These are phyloP conservation scores for Colletes gigas DNA, from an alignment of 1,140 invertebrate species.

Conservation along the genomic window DNA sequence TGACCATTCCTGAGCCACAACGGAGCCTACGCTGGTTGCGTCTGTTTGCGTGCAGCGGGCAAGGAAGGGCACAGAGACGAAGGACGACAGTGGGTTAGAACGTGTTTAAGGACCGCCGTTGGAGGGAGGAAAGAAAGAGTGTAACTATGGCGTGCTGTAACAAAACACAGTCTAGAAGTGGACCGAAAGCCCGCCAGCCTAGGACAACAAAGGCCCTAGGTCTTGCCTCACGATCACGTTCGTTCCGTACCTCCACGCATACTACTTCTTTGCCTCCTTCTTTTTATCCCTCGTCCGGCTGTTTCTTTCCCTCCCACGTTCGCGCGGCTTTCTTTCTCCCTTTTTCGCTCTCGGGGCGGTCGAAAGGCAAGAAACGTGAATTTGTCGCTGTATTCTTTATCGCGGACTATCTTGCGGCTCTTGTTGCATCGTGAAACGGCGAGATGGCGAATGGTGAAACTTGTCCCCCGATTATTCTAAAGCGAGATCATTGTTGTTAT, in stretches of 20 bases:
- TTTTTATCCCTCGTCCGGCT: slow-evolving; percentile 14
- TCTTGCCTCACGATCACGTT: slow-evolving; percentile 40
- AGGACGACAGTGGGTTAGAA: slow-evolving; percentile 35
- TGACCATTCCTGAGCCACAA: too few relatives aligned
- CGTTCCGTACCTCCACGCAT: slow-evolving; percentile 1
- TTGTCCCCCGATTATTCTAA: not conserved
- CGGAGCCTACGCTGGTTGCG: not conserved
- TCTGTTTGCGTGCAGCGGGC: slow-evolving; percentile 21
- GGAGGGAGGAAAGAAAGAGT: slow-evolving; percentile 49
- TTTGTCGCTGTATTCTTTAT: slow-evolving; percentile 41
- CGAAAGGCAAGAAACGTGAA: slow-evolving; percentile 10
- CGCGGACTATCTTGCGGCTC: not conserved
- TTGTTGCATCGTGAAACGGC: not conserved
- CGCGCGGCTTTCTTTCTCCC: not conserved
- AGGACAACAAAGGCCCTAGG: slow-evolving; percentile 56
- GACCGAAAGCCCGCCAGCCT: slow-evolving; percentile 29
- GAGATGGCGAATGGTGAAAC: not conserved
- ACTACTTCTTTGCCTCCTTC: not conserved
- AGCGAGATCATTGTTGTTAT: not conserved
- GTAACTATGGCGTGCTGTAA: slow-evolving; percentile 52
- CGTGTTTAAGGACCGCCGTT: slow-evolving; percentile 50
- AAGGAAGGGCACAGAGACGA: slow-evolving; percentile 1
- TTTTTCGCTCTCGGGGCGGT: slow-evolving; percentile 1
- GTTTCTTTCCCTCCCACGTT: slow-evolving; percentile 14
- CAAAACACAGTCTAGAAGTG: slow-evolving; percentile 57